Conservation (phyloP, 2,797 vertebrate species). For the Phalloptychus januarius region DNA sequence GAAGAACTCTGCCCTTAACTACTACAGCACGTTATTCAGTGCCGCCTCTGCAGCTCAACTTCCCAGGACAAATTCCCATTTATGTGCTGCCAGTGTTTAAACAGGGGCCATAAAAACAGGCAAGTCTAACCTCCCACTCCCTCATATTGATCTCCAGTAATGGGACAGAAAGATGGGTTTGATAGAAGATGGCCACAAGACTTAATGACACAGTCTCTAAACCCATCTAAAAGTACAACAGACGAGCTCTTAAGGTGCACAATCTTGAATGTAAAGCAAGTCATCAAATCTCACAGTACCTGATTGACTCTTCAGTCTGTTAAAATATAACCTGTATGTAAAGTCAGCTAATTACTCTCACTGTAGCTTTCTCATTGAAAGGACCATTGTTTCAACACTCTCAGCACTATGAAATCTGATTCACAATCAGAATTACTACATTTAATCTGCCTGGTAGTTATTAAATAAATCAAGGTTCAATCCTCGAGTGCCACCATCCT, state of each 20-base stretch:
- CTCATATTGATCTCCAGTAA: slow-evolving; percentile 70
- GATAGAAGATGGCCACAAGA: slow-evolving; percentile 45
- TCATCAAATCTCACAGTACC: slow-evolving; percentile 53
- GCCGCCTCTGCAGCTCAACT: slow-evolving; percentile 19
- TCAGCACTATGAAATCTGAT: neutral
- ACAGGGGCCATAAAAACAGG: slow-evolving; percentile 30
- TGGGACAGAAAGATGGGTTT: slow-evolving; percentile 50
- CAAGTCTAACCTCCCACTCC: slow-evolving; percentile 32
- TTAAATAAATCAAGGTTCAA: too few species aligned
- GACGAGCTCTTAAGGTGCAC: slow-evolving; percentile 35
- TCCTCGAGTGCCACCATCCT: neutral
- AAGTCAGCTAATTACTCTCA: slow-evolving; percentile 28
- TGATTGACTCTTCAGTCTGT: slow-evolving; percentile 50
- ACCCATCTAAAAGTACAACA: slow-evolving; percentile 46
- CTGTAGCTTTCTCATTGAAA: neutral
- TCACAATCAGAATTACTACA: neutral
- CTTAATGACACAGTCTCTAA: slow-evolving; percentile 62
- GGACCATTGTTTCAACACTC: slow-evolving; percentile 20
- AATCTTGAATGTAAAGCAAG: slow-evolving; percentile 48
- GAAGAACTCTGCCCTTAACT: slow-evolving; percentile 45
- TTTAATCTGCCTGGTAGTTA: neutral
- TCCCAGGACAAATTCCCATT: slow-evolving; percentile 12
- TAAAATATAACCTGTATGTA: slow-evolving; percentile 40
- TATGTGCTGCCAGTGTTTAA: slow-evolving; percentile 27
- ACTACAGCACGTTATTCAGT: slow-evolving; percentile 57